Evolutionary conservation across 2,888 invertebrate species (phyloP), one percentile per base, ranked within the genome.

Genomic region (Teleogryllus oceanicus): DNA sequence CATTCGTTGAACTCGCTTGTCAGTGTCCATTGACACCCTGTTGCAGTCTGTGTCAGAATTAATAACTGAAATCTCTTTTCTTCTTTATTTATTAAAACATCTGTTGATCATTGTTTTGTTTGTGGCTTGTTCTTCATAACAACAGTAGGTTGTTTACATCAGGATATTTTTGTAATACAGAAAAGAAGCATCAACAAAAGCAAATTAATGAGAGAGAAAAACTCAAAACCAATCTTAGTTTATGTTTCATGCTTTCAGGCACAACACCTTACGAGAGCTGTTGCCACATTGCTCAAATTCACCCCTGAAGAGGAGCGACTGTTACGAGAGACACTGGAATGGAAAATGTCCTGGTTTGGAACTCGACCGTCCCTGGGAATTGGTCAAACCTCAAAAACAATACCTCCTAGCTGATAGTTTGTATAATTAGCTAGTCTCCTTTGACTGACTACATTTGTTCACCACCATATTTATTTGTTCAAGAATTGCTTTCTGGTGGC

Each of bases 291-390:
- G 80, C 89, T 97, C 50, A 92, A 95, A 82, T 93, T 97, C 82
- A 93, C 93, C 0, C 91, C 92, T 37, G 96, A 96, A 85, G 97
- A 97, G 87, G 96, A 97, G 85, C 92, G 93, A 84, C 87, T 96
- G 12, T 89, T 97, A 11, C 91, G 94, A 79, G 94, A 95, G 84
- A 94, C 95, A 0, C 86, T 95, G 81, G 92, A 92, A 83, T 93
- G 92, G 92, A 92, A 91, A 85, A 92, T 90, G 90, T 93, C 92
- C 11, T 93, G 92, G 93, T 93, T 92, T 85, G 91, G 91, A 4
- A 87, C 89, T 16, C 88, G 88, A 87, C 92, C 87, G n/a, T 80
- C 85, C 87, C 81, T 87, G 86, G 82, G 89, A 88, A 88, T 86
- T 88, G 84, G 88, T 87, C 8, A 87, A 84, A 89, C 88, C 82